phyloP scores from a whole-genome alignment of 2,113 vertebrate species.

The Euleptes europaea region DNA sequence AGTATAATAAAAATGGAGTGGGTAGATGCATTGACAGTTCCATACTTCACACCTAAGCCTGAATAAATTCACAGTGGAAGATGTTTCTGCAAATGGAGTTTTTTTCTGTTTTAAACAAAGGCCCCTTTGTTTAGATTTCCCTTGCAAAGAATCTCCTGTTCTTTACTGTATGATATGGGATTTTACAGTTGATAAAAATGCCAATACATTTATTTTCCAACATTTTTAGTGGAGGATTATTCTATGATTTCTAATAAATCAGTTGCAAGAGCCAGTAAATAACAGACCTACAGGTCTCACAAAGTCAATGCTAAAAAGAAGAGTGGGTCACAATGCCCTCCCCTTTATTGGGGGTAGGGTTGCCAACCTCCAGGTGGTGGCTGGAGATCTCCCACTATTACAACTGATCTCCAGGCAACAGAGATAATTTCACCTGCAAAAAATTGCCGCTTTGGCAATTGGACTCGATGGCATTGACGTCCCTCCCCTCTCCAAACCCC shows the following conservation, averaged over 20 bases:
- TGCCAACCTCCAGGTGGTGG: too few relatives aligned
- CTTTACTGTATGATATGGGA: constrained; percentile 26
- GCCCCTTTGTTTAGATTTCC: constrained; percentile 21
- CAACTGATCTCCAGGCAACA: too few relatives aligned
- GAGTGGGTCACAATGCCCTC: background rate
- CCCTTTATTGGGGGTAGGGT: background rate
- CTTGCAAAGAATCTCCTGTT: constrained; percentile 16
- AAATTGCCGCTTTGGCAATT: too few relatives aligned
- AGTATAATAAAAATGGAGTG: background rate
- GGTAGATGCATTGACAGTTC: background rate
- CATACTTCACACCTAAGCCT: background rate
- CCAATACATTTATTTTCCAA: background rate
- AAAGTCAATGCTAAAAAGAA: background rate
- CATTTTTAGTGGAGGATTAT: background rate
- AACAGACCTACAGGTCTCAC: too few relatives aligned
- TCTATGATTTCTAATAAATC: background rate
- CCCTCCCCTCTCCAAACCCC: too few relatives aligned
- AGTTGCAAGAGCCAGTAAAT: background rate
- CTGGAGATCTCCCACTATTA: too few relatives aligned
- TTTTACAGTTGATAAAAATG: background rate
- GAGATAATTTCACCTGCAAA: too few relatives aligned
- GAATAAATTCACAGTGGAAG: background rate
- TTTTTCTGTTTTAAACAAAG: constrained; percentile 32
- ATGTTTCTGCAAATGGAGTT: background rate
- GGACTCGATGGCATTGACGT: too few relatives aligned